Base-by-base conservation (phyloP, 2,888 invertebrate genomes). In the Heliconius sara region DNA sequence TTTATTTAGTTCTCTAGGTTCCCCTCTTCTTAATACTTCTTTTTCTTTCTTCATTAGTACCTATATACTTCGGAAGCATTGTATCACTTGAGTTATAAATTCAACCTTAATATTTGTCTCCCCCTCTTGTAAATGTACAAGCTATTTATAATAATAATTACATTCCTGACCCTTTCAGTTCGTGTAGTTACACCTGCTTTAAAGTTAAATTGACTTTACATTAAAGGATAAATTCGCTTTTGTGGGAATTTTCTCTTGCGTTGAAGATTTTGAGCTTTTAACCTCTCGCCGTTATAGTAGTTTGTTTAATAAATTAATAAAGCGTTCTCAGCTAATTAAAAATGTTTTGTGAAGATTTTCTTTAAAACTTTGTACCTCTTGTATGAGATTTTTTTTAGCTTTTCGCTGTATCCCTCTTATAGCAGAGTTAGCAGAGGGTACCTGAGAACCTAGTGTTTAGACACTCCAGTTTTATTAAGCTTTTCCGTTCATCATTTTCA, bases 61-160 rank as follows among this genome's bases (percentile, higher is more conserved):
- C 34, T 9, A 27, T 27, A 2, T 30, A 34, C 19, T 19, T 52
- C 12, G n/a, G 22, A 39, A 22, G 39, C 52, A 52, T 52, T 22
- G 19, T 52, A 22, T 30, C 22, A 13, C n/a, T 13, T 71, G 4
- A n/a, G 39, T 68, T n/a, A 39, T 27, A 72, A 72, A 72, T 22
- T 52, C 7, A 52, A 72, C 52, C 57, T 57, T 52, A 2, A 52
- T 57, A 30, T 72, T 72, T 72, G 72, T 52, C 30, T 72, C 52
- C 72, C 30, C 13, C 57, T 30, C 57, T 34, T 34, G 57, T 22
- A 72, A 72, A 34, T 72, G 72, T 34, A 57, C 22, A 4, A n/a
- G 72, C n/a, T 74, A 77, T 77, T 66, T 67, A 78, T 63, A 47
- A 66, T 77, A 79, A 77, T 76, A 81, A 79, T 81, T 79, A 81